phyloP scores from a whole-genome alignment of 1,140 invertebrate genomes.

The Tenebrio molitor region DNA sequence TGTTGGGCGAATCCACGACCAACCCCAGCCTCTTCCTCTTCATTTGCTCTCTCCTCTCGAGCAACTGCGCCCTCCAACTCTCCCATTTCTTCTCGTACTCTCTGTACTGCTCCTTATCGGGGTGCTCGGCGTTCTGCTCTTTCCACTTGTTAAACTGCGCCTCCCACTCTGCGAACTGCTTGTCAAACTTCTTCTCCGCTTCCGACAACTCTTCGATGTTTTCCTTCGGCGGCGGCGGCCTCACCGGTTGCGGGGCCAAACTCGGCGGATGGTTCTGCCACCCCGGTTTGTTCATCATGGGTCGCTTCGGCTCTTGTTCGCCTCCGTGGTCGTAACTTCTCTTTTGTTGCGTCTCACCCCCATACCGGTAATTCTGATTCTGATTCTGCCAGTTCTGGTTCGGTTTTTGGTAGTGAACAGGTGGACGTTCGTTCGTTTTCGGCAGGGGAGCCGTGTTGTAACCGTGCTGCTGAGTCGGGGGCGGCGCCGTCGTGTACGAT shows the following conservation, averaged over 20 bases:
- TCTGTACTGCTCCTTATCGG: constrained; percentile 84
- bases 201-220: constrained; percentile 68
- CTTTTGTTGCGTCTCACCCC: not conserved
- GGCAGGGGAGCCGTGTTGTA: constrained; percentile 51
- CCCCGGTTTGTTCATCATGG: constrained; percentile 47
- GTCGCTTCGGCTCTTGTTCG: constrained; percentile 32
- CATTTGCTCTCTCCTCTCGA: constrained; percentile 85
- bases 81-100: constrained; percentile 89
- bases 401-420: not conserved
- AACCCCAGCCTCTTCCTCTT: constrained; percentile 73
- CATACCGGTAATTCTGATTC: not conserved
- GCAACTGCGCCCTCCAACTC: constrained; percentile 80
- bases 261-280: constrained; percentile 45
- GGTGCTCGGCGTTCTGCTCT: constrained; percentile 86
- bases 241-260: too few relatives aligned
- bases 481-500: constrained; percentile 38
- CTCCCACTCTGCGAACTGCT: constrained; percentile 88
- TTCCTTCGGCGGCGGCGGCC: constrained; percentile 28
- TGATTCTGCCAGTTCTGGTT: constrained; percentile 37
- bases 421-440: constrained; percentile 40
- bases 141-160: constrained; percentile 88
- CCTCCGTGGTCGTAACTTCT: constrained; percentile 11
- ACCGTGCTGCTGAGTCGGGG: constrained; percentile 31
- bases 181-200: constrained; percentile 84
- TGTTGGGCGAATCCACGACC: constrained; percentile 1